Evolutionary conservation across 2,113 vertebrate species (phyloP).

Genomic region (Syngnathoides biaculeatus): DNA sequence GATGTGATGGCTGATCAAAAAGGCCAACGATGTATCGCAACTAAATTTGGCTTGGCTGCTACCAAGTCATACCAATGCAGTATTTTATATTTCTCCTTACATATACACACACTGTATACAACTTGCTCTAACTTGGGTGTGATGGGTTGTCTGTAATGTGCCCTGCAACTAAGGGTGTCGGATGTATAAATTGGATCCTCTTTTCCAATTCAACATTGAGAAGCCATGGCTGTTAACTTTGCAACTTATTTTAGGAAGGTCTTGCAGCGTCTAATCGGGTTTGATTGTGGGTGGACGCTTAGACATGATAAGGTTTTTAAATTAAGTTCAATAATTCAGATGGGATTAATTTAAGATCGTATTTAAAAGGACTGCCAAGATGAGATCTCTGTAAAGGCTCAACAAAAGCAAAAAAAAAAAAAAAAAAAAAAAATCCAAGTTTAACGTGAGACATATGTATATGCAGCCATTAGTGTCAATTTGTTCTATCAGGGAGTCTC

Average conservation of each 20-base stretch:
- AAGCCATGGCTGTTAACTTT: slow-evolving; percentile 14
- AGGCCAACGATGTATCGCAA: no score
- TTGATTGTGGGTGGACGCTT: slow-evolving; percentile 15
- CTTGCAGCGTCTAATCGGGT: slow-evolving; percentile 10
- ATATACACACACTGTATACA: no score
- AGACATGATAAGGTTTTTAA: slow-evolving; percentile 10
- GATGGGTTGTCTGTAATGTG: no score
- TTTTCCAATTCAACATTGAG: slow-evolving; percentile 7
- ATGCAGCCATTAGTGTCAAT: slow-evolving; percentile 6
- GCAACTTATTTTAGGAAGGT: background rate
- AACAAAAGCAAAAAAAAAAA: background rate
- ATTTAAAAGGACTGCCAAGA: background rate
- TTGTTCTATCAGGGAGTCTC: slow-evolving; percentile 9
- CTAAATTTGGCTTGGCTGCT: no score
- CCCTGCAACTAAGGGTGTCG: background rate
- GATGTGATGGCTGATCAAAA: no score
- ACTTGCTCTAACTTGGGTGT: no score
- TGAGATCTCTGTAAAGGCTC: background rate
- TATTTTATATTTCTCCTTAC: no score
- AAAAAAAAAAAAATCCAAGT: background rate
- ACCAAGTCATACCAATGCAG: no score
- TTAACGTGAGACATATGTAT: background rate
- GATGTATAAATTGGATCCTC: background rate
- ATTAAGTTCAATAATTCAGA: slow-evolving; percentile 27
- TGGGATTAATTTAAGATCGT: slow-evolving; percentile 17